A percentile compares a stretch with the other conserved stretches of the same genome.
Conservation (phyloP, 2,797 vertebrate genomes). For the Menidia menidia region DNA sequence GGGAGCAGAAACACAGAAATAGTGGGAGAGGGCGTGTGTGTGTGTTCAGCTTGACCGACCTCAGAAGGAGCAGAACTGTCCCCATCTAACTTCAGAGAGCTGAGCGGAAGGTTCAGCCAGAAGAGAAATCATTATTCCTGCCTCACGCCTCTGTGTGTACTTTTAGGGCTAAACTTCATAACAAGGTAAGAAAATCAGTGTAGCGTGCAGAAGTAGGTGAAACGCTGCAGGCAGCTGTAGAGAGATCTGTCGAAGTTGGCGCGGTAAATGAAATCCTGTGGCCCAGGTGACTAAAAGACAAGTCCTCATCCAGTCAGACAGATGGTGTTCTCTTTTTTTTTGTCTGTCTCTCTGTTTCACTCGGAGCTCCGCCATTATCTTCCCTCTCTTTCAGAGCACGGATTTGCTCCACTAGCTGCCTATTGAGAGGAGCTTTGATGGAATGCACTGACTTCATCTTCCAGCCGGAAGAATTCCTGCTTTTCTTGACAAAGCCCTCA, state of each 20-base stretch:
- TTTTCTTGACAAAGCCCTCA: constrained; percentile 65
- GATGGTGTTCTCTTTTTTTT: constrained; percentile 72
- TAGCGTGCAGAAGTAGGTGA: constrained; percentile 61
- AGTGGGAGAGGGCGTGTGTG: constrained; percentile 29
- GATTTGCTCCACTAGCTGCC: constrained; percentile 71
- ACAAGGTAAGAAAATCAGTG: constrained; percentile 70
- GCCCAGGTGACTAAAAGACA: constrained; percentile 62
- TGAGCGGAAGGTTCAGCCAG: constrained; percentile 43
- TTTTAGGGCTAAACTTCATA: constrained; percentile 69
- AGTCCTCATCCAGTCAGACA: constrained; percentile 66
- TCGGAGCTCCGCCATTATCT: constrained; percentile 63
- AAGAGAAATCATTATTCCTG: constrained; percentile 49
- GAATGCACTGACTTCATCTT: constrained; percentile 82
- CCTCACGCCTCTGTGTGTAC: constrained; percentile 29
- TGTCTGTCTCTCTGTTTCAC: constrained; percentile 57
- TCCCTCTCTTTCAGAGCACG: constrained; percentile 65
- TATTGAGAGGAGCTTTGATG: constrained; percentile 71
- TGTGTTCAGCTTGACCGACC: constrained; percentile 44
- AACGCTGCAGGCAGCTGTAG: constrained; percentile 50
- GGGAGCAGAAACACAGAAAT: constrained; percentile 46
- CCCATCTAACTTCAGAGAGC: constrained; percentile 50
- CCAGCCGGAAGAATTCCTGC: constrained; percentile 69
- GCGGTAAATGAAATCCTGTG: constrained; percentile 54
- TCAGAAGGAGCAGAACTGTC: constrained; percentile 61
- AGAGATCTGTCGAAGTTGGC: constrained; percentile 65